Percentiles rank a stretch among this genome's conserved stretches.
Evolutionary conservation across 1,140 invertebrate species (phyloP).

Genomic region (Mamestra configurata): DNA sequence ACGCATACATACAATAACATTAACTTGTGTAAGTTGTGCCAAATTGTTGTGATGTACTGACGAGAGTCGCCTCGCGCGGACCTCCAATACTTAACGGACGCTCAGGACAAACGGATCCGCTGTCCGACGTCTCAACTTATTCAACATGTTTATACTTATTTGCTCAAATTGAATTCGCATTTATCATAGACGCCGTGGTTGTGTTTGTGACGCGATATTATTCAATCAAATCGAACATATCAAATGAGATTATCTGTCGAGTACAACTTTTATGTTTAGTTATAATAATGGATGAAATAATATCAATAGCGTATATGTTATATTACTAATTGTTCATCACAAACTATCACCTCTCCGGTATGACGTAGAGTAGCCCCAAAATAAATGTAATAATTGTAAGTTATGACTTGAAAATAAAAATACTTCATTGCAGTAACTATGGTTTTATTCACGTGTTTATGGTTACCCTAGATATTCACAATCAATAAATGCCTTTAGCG

Average conservation of each 20-base stretch:
- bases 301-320: neutral
- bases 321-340: neutral
- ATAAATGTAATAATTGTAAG: constrained; percentile 9
- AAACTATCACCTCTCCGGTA: neutral
- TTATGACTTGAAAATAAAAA: constrained; percentile 15
- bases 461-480: too few relatives aligned
- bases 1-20: neutral
- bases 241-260: constrained; percentile 36
- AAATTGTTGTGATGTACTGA: constrained; percentile 14
- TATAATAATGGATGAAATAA: neutral
- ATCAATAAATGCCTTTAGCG: too few relatives aligned
- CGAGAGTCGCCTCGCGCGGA: too few relatives aligned
- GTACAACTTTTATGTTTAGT: constrained; percentile 27
- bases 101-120: neutral
- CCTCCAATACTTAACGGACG: neutral
- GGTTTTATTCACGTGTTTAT: neutral
- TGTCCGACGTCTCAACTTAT: neutral
- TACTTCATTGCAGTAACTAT: neutral
- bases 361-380: neutral
- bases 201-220: constrained; percentile 11
- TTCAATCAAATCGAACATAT: constrained; percentile 12
- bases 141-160: neutral
- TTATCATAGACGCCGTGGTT: constrained; percentile 1
- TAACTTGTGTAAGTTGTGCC: constrained; percentile 13
- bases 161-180: constrained; percentile 25